A percentile compares a stretch with the other conserved stretches of the same genome.
Evolutionary conservation across 2,888 invertebrate genomes (phyloP).

Genomic region (Vesta saturnalis): DNA sequence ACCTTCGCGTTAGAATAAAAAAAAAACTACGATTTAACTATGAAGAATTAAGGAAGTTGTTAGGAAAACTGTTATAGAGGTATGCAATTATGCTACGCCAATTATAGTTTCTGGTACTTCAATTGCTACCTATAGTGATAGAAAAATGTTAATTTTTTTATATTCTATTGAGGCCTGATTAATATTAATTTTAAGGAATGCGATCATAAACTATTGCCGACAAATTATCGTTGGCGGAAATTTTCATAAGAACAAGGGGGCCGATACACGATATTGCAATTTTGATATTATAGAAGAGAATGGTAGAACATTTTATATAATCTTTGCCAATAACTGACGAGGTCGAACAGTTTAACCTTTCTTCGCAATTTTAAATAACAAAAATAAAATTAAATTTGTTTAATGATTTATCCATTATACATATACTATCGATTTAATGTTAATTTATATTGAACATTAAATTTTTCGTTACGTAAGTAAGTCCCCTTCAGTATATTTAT

Average conservation of each 20-base stretch:
- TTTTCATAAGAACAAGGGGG: not conserved
- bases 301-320: not conserved
- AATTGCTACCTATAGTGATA: not conserved
- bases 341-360: not conserved
- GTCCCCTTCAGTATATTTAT: no score
- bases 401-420: not conserved
- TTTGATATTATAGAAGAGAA: no score
- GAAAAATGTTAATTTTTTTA: not conserved
- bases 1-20: not conserved
- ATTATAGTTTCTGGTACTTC: conserved; percentile 4
- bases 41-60: conserved; percentile 7
- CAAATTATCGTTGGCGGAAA: no score
- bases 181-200: not conserved
- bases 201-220: not conserved
- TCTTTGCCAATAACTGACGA: not conserved
- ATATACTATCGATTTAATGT: not conserved
- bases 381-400: not conserved
- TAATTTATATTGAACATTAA: not conserved
- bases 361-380: not conserved
- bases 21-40: conserved; percentile 1
- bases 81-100: not conserved
- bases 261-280: not conserved
- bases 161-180: not conserved
- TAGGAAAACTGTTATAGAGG: conserved; percentile 2
- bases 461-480: no score